These are phyloP conservation scores for Trichonephila inaurata DNA, from an alignment of 1,140 invertebrate species.

Conservation along the genomic window DNA sequence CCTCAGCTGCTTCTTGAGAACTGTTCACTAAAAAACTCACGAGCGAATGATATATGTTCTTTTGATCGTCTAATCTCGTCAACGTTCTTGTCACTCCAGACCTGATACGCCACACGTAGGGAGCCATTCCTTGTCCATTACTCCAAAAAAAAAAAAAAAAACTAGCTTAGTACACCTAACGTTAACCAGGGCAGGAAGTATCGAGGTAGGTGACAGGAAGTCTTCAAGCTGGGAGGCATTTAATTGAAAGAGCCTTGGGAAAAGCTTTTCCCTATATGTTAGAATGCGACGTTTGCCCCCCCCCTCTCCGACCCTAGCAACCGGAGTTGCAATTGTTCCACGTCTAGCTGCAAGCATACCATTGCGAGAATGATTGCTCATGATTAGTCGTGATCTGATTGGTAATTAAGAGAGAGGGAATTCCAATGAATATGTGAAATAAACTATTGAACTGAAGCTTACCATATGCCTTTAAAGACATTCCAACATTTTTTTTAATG, in stretches of 20 bases:
- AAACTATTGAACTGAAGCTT: background rate
- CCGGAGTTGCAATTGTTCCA: conserved; percentile 19
- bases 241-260: conserved; percentile 70
- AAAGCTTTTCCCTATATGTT: conserved; percentile 7
- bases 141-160: too few species aligned
- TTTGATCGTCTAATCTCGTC: too few species aligned
- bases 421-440: background rate
- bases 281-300: conserved; percentile 52
- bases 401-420: background rate
- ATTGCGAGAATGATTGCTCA: background rate
- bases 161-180: too few species aligned
- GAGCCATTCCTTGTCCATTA: too few species aligned
- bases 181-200: conserved; percentile 48
- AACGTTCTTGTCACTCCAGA: too few species aligned
- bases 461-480: background rate
- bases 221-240: conserved; percentile 61
- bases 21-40: too few species aligned
- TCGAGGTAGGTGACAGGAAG: conserved; percentile 72
- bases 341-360: conserved; percentile 6
- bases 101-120: too few species aligned
- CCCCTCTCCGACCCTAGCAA: background rate
- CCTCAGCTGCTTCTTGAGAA: too few species aligned
- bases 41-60: too few species aligned
- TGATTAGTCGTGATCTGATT: conserved; percentile 6
- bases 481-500: background rate